A percentile compares a stretch with the other conserved stretches of the same genome.
phyloP scores from a whole-genome alignment of 1,140 invertebrate species.

The Tetragonula clypearis region DNA sequence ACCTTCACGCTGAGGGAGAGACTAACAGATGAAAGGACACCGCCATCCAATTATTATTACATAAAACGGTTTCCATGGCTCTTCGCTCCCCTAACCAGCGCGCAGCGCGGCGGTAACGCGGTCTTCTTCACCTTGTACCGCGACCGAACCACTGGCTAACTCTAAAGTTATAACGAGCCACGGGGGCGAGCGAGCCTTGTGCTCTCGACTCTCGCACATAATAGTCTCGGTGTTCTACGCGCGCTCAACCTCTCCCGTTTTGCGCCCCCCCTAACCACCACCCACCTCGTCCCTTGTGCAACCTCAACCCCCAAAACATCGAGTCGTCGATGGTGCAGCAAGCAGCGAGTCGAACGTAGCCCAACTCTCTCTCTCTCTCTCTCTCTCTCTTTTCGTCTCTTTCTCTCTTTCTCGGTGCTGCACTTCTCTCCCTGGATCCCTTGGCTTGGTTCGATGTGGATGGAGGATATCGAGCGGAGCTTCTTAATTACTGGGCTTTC shows the following conservation, averaged over 20 bases:
- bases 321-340: slow-evolving; percentile 38
- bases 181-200: slow-evolving; percentile 64
- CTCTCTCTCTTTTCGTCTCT: too few species aligned
- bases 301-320: slow-evolving; percentile 27
- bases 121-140: slow-evolving; percentile 73
- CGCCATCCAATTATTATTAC: slow-evolving; percentile 80
- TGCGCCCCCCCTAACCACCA: neutral
- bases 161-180: slow-evolving; percentile 78
- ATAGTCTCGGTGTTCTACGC: slow-evolving; percentile 67
- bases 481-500: slow-evolving; percentile 71
- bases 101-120: slow-evolving; percentile 40
- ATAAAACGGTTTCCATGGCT: slow-evolving; percentile 75
- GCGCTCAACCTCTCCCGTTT: slow-evolving; percentile 28
- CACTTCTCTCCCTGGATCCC: slow-evolving; percentile 36
- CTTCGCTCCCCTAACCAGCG: slow-evolving; percentile 59
- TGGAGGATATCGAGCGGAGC: slow-evolving; percentile 63
- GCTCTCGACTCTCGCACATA: slow-evolving; percentile 70
- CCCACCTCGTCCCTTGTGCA: neutral
- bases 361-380: neutral
- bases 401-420: neutral
- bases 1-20: slow-evolving; percentile 44
- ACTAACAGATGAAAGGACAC: slow-evolving; percentile 76
- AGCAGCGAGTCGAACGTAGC: slow-evolving; percentile 36
- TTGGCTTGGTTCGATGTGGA: slow-evolving; percentile 4
- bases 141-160: slow-evolving; percentile 75